A percentile compares a stretch with the other conserved stretches of the same genome.
Evolutionary conservation across 2,113 vertebrate species (phyloP).

Genomic region (Colistium nudipinnis): DNA sequence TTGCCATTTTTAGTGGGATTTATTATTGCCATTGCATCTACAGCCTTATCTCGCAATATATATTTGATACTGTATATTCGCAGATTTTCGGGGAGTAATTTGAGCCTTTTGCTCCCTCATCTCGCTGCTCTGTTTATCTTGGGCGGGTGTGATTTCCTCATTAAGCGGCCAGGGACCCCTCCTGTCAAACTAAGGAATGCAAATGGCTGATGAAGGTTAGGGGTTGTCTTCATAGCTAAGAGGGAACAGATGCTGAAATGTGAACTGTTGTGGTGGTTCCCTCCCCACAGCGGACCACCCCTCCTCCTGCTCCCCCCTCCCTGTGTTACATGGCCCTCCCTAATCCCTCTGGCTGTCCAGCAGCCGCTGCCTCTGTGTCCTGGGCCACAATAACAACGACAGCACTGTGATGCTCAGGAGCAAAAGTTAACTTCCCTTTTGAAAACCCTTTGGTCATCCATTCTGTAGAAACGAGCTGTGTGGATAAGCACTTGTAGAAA

Average conservation of each 20-base stretch:
- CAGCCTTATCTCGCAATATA: too few species aligned
- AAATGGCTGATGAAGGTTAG: slow-evolving; percentile 55
- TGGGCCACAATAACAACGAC: too few species aligned
- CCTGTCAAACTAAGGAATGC: slow-evolving; percentile 63
- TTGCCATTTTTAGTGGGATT: too few species aligned
- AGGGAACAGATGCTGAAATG: slow-evolving; percentile 78
- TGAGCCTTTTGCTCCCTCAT: too few species aligned
- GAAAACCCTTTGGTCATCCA: not conserved
- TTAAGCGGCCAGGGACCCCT: slow-evolving; percentile 18
- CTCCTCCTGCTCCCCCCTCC: slow-evolving; percentile 33
- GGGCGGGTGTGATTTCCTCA: slow-evolving; percentile 59
- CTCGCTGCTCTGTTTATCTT: slow-evolving; percentile 44
- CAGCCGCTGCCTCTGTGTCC: slow-evolving; percentile 28
- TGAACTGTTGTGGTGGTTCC: slow-evolving; percentile 69
- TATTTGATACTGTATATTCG: too few species aligned
- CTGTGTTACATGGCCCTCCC: slow-evolving; percentile 59
- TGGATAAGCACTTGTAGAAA: not conserved
- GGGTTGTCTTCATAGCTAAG: slow-evolving; percentile 68
- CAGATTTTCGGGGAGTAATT: too few species aligned
- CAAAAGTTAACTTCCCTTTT: not conserved
- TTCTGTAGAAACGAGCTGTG: not conserved
- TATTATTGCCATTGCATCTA: too few species aligned
- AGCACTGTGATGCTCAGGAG: too few species aligned
- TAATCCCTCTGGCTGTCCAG: slow-evolving; percentile 58
- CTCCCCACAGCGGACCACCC: slow-evolving; percentile 56